A percentile compares a stretch with the other conserved stretches of the same genome.
phyloP scores from a whole-genome alignment of 2,113 vertebrate genomes.

The Lagenorhynchus albirostris region DNA sequence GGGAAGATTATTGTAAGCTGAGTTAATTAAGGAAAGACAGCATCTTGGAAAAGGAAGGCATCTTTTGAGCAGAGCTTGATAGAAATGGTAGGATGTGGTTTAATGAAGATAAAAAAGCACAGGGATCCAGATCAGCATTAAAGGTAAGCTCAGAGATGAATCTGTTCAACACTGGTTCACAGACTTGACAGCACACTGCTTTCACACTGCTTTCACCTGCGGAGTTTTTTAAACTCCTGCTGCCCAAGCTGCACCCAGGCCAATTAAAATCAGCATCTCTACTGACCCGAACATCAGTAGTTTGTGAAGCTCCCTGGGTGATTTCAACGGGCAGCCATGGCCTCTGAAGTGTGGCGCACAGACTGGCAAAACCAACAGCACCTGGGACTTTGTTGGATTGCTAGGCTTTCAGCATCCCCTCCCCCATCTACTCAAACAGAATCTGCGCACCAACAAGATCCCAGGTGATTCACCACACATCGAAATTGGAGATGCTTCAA shows the following conservation, averaged over 20 bases:
- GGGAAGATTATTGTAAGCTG: not conserved
- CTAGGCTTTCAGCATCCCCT: not conserved
- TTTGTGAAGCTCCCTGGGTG: not conserved
- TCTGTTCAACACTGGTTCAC: not conserved
- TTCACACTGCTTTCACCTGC: not conserved
- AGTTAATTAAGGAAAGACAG: not conserved
- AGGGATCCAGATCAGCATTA: not conserved
- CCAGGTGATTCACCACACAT: not conserved
- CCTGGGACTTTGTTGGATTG: not conserved
- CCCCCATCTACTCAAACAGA: not conserved
- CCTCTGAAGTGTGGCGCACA: not conserved
- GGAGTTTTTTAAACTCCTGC: not conserved
- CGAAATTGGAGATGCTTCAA: not conserved
- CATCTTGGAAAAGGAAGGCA: not conserved
- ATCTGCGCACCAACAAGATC: not conserved
- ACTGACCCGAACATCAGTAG: not conserved
- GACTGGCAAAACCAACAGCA: not conserved
- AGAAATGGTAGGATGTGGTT: not conserved
- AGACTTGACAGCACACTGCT: not conserved
- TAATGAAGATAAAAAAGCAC: not conserved
- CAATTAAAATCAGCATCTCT: not conserved
- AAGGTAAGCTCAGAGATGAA: not conserved
- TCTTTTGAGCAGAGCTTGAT: not conserved
- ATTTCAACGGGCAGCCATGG: not conserved
- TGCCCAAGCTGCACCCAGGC: not conserved